Conservation (phyloP, 2,888 invertebrate genomes). For the Hypselothyrea guttata region DNA sequence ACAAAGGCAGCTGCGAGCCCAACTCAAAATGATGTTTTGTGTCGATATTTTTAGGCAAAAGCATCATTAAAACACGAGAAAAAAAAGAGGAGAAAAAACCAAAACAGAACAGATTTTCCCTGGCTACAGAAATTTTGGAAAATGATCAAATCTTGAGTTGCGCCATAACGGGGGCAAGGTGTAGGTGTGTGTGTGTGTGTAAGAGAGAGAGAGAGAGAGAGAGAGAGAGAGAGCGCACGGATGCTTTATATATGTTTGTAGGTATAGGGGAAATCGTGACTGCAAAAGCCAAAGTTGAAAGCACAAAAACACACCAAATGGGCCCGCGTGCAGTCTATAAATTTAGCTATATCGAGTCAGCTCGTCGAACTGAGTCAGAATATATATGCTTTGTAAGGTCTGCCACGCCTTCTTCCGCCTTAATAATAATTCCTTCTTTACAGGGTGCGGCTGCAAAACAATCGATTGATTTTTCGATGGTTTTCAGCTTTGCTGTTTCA, state of each 20-base stretch:
- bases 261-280: neutral
- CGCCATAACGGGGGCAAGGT: conserved; percentile 42
- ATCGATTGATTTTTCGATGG: too few relatives aligned
- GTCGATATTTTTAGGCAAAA: conserved; percentile 65
- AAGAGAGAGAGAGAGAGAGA: neutral
- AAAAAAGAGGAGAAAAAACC: too few relatives aligned
- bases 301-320: conserved; percentile 20
- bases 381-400: too few relatives aligned
- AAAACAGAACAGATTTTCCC: conserved; percentile 33
- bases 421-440: too few relatives aligned
- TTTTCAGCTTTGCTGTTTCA: too few relatives aligned
- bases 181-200: too few relatives aligned
- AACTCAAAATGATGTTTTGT: conserved; percentile 47
- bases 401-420: too few relatives aligned
- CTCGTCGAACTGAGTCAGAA: too few relatives aligned
- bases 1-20: conserved; percentile 51
- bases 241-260: neutral
- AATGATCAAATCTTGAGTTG: conserved; percentile 45
- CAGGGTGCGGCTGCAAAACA: too few relatives aligned
- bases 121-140: conserved; percentile 12
- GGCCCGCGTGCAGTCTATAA: conserved; percentile 41
- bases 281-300: conserved; percentile 50
- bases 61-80: conserved; percentile 55
- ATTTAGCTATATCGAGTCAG: too few relatives aligned
- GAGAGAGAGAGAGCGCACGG: neutral